Conservation (phyloP, 2,888 invertebrate genomes). For the Aleiodes leptofemur region DNA sequence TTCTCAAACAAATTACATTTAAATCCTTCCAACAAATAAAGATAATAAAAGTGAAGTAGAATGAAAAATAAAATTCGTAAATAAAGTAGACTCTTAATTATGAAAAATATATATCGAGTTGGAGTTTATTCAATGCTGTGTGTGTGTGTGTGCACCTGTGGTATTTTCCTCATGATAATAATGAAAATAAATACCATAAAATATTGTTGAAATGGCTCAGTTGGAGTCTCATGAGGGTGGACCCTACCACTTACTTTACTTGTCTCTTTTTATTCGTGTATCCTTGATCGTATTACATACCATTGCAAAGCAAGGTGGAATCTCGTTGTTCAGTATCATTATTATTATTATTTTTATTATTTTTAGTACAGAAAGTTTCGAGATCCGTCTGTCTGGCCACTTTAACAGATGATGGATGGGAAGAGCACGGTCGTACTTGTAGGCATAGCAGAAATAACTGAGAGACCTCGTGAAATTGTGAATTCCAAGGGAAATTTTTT, state of each 20-base stretch:
- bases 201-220: constrained; percentile 19
- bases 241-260: background rate
- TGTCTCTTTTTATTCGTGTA: constrained; percentile 9
- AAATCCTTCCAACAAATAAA: background rate
- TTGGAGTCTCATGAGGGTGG: constrained; percentile 7
- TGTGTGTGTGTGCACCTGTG: constrained; percentile 12
- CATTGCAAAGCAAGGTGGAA: constrained; percentile 38
- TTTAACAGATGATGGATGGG: constrained; percentile 64
- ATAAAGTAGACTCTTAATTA: constrained; percentile 20
- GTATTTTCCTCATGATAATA: background rate
- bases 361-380: constrained; percentile 58
- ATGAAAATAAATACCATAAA: constrained; percentile 20
- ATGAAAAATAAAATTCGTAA: constrained; percentile 11
- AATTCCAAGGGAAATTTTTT: background rate
- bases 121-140: constrained; percentile 2
- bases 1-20: constrained; percentile 22
- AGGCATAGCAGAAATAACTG: constrained; percentile 23
- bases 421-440: constrained; percentile 7
- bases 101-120: background rate
- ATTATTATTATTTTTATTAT: constrained; percentile 27
- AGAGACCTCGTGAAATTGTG: background rate
- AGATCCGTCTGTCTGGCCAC: constrained; percentile 64
- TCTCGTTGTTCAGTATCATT: constrained; percentile 25
- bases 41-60: background rate
- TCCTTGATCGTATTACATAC: constrained; percentile 43